These are phyloP conservation scores for Eristalis pertinax DNA, from an alignment of 2,888 invertebrate genomes.

Conservation along the genomic window DNA sequence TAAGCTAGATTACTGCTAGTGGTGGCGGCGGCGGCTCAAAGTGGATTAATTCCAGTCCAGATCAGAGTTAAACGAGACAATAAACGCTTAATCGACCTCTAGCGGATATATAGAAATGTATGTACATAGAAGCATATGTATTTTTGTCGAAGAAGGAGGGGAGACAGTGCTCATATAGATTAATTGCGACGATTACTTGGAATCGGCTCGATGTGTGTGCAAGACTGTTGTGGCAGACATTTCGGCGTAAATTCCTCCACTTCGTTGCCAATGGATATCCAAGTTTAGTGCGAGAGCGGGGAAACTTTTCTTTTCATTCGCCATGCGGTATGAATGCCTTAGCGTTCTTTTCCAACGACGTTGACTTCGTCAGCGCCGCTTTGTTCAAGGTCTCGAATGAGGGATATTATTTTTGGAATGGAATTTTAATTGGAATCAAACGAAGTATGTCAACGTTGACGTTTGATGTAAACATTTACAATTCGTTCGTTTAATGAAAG, in stretches of 20 bases:
- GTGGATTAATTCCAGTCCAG: constrained; percentile 59
- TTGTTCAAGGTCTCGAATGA: constrained; percentile 50
- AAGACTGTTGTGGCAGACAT: constrained; percentile 54
- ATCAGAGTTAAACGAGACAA: constrained; percentile 48
- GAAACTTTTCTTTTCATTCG: constrained; percentile 66
- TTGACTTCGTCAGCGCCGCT: neutral
- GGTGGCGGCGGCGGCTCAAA: constrained; percentile 12
- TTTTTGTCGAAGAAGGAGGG: too few relatives aligned
- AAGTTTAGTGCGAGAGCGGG: constrained; percentile 15
- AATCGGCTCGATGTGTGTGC: constrained; percentile 32
- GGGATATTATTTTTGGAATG: constrained; percentile 55
- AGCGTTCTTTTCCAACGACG: constrained; percentile 24
- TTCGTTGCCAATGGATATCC: constrained; percentile 6
- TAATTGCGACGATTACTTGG: constrained; percentile 60
- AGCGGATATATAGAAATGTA: neutral
- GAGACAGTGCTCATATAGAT: constrained; percentile 8
- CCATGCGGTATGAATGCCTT: constrained; percentile 27
- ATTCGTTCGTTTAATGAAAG: too few relatives aligned
- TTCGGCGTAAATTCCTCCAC: constrained; percentile 62
- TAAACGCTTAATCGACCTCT: constrained; percentile 57
- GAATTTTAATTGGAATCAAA: constrained; percentile 68
- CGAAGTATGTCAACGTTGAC: constrained; percentile 63
- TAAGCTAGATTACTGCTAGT: constrained; percentile 27
- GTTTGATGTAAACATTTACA: constrained; percentile 35
- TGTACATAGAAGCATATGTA: neutral